Base-by-base conservation (phyloP, 2,888 invertebrate genomes). In the Scaptodrosophila latifasciaeformis region DNA sequence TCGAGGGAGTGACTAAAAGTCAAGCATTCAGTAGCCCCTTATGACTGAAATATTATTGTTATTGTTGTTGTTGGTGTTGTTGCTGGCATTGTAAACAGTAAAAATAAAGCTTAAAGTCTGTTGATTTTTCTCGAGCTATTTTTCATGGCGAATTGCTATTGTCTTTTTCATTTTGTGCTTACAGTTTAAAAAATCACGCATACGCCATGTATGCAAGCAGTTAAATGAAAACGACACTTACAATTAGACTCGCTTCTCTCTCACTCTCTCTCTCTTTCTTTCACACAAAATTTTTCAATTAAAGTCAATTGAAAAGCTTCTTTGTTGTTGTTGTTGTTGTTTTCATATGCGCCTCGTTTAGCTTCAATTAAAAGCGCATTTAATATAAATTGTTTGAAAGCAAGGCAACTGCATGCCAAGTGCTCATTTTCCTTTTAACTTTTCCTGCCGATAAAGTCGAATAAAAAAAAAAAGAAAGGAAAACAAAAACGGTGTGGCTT, bases 341-440 rank as follows among this genome's bases (percentile, higher is more conserved):
- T n/a, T 43, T 29, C 29, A 29, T 15, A 18, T 29, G 18, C 24
- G 13, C 15, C 44, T 18, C 44, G 27, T 27, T 18, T 7, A 10
- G 15, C 51, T 45, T 52, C 68, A 67, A 70, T 67, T 67, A 70
- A 67, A 67, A 57, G 62, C 71, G 68, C 59, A 70, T 67, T 70
- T 70, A 49, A 67, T 67, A 68, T 56, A 68, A 68, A 67, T 67
- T 68, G 58, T 70, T 67, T 56, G 67, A 59, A 48, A 54, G 56
- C 70, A 51, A 51, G 47, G 39, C 35, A 30, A 27, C 18, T 49
- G 59, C 55, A 54, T 40, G 40, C 40, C 40, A 21, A 48, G 9
- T 17, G 6, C 31, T 18, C 45, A 34, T 46, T 44, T 42, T 42
- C 12, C 43, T 43, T 43, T 43, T 12, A 17, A 30, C 43, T 29